These are phyloP conservation scores for Rosalia funebris DNA, from an alignment of 2,888 invertebrate genomes.

Conservation along the genomic window DNA sequence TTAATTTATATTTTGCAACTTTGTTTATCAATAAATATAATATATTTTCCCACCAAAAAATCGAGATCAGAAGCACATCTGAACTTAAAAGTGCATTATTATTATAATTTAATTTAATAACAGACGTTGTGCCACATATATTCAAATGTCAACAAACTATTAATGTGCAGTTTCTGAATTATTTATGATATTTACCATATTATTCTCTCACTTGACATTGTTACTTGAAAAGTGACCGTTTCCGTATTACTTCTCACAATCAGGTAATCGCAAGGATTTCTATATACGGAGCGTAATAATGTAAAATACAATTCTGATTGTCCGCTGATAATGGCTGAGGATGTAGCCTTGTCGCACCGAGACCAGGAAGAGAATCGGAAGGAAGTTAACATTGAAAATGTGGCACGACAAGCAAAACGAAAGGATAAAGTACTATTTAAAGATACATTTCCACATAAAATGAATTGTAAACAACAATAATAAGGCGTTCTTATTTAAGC, in stretches of 20 bases:
- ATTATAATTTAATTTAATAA: too few species aligned
- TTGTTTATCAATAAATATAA: too few species aligned
- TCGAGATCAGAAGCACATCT: too few species aligned
- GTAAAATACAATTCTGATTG: constrained; percentile 6
- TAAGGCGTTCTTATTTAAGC: constrained; percentile 6
- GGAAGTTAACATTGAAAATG: constrained; percentile 30
- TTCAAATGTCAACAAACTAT: constrained; percentile 22
- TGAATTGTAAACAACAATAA: constrained; percentile 16
- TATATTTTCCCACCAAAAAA: too few species aligned
- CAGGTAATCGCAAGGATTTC: constrained; percentile 8
- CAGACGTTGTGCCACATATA: too few species aligned
- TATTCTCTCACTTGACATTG: constrained; percentile 14
- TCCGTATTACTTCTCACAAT: not conserved
- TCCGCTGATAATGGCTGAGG: not conserved
- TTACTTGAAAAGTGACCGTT: constrained; percentile 15
- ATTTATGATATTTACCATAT: constrained; percentile 2
- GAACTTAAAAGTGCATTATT: too few species aligned
- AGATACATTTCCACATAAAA: constrained; percentile 5
- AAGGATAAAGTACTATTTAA: constrained; percentile 18
- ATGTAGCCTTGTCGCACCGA: constrained; percentile 6
- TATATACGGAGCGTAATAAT: not conserved
- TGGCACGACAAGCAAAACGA: constrained; percentile 5
- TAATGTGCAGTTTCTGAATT: constrained; percentile 7
- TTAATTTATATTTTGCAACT: too few species aligned
- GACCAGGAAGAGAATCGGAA: constrained; percentile 26